These are phyloP conservation scores for Bos javanicus DNA, from an alignment of 2,113 vertebrate genomes.

Conservation along the genomic window DNA sequence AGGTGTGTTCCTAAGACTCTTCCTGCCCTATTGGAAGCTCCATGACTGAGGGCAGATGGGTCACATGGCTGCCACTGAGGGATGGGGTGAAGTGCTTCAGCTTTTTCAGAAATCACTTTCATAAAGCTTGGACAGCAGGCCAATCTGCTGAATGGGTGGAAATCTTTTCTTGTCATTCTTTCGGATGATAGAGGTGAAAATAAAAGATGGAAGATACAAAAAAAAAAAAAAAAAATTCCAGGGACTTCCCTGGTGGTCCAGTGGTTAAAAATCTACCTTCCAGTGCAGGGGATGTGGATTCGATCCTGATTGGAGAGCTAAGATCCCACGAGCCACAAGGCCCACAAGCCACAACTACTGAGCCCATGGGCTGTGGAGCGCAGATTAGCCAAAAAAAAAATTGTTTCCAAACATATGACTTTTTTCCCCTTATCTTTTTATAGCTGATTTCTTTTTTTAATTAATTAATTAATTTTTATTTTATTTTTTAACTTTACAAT, in stretches of 20 bases:
- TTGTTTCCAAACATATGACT: neutral
- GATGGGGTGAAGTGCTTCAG: neutral
- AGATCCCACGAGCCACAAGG: neutral
- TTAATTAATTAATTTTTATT: no score
- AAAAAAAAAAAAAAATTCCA: neutral
- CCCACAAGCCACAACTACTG: neutral
- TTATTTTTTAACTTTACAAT: no score
- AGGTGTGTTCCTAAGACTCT: neutral
- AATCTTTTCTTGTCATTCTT: neutral
- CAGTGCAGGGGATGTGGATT: neutral
- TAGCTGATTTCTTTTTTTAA: neutral
- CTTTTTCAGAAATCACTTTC: neutral
- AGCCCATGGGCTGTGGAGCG: neutral
- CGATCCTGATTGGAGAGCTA: neutral
- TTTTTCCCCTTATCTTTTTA: neutral
- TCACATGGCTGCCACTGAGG: fast-evolving
- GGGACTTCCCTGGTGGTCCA: neutral
- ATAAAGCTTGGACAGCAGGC: neutral
- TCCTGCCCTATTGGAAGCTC: neutral
- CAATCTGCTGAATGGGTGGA: neutral
- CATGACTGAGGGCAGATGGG: neutral
- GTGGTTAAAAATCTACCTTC: neutral
- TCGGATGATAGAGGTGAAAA: neutral
- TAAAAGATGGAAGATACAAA: neutral
- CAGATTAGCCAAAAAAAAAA: neutral